Percentiles rank a stretch among this genome's conserved stretches.
phyloP scores from a whole-genome alignment of 2,888 invertebrate species.

The Boloria selene region DNA sequence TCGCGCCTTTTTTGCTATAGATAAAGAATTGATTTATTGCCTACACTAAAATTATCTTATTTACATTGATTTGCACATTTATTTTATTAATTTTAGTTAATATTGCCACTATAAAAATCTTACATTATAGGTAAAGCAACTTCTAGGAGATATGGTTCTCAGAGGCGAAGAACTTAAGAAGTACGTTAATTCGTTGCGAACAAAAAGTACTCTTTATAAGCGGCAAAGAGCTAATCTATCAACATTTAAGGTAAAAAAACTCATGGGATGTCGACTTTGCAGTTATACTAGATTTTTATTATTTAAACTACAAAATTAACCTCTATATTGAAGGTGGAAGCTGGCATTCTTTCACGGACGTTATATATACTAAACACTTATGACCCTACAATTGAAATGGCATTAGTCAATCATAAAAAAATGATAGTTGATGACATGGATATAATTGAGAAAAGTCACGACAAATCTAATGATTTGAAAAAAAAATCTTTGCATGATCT shows the following conservation, averaged over 20 bases:
- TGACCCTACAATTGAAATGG: constrained; percentile 78
- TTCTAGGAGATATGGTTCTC: constrained; percentile 86
- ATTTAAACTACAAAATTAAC: too few species aligned
- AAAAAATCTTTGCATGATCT: constrained; percentile 75
- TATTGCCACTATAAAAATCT: background rate
- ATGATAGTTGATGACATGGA: constrained; percentile 81
- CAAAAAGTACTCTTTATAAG: constrained; percentile 91
- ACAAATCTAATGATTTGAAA: constrained; percentile 62
- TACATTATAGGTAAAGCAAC: constrained; percentile 63
- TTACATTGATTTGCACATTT: too few species aligned
- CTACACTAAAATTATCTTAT: background rate
- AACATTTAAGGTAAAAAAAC: constrained; percentile 81
- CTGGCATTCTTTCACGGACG: constrained; percentile 88
- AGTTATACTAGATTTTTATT: too few species aligned
- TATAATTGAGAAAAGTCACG: constrained; percentile 73
- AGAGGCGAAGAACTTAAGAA: constrained; percentile 92
- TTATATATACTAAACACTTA: constrained; percentile 86
- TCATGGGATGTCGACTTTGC: too few species aligned
- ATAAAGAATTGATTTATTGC: background rate
- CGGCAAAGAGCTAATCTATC: constrained; percentile 89
- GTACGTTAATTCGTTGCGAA: constrained; percentile 90
- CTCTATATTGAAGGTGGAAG: constrained; percentile 81
- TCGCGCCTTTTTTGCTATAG: constrained; percentile 4
- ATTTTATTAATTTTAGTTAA: too few species aligned
- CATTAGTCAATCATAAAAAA: constrained; percentile 77